These are phyloP conservation scores for Muscicapa adusta DNA, from an alignment of 2,113 vertebrate species.

Conservation along the genomic window DNA sequence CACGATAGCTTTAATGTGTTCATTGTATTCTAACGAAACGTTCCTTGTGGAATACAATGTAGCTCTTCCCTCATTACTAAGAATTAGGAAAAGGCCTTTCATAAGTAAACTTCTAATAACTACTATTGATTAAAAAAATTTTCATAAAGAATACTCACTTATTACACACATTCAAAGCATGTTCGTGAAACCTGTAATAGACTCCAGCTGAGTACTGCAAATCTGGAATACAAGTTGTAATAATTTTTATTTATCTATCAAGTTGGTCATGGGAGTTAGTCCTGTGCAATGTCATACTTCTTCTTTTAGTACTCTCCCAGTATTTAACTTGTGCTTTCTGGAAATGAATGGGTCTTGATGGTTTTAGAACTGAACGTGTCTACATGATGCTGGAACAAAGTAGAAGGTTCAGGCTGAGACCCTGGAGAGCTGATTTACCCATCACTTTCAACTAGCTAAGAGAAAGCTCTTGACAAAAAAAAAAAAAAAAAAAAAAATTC, in stretches of 20 bases:
- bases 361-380: neutral
- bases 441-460: neutral
- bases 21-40: neutral
- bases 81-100: neutral
- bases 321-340: neutral
- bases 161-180: neutral
- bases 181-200: neutral
- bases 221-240: neutral
- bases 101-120: neutral
- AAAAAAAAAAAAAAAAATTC: neutral
- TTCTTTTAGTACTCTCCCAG: neutral
- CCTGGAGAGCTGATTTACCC: neutral
- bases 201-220: neutral
- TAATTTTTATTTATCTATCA: neutral
- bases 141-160: neutral
- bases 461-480: neutral
- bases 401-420: neutral
- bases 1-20: neutral
- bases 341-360: neutral
- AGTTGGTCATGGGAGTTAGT: neutral
- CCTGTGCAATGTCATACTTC: neutral
- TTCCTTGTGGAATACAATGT: neutral
- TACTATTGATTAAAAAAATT: neutral
- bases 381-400: neutral
- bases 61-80: neutral